Conservation (phyloP, 2,113 vertebrate species). For the Ceuthmochares aereus region DNA sequence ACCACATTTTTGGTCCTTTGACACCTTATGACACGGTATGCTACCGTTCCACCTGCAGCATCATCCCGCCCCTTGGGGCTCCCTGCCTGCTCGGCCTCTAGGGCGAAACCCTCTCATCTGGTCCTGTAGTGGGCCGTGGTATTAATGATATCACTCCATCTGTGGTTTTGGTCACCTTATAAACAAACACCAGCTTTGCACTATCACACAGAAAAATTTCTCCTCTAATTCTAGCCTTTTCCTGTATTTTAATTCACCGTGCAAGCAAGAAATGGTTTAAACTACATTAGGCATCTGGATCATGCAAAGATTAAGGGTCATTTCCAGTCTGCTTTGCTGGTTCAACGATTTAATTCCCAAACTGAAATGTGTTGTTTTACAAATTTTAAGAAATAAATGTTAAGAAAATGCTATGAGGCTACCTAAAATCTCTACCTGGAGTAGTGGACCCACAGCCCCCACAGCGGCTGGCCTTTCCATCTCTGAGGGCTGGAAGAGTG, state of each 20-base stretch:
- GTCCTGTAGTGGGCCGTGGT: rapidly evolving
- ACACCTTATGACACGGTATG: neutral
- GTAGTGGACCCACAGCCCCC: neutral
- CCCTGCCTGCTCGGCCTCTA: rapidly evolving
- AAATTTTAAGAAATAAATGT: neutral
- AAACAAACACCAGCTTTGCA: neutral
- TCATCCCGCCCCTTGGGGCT: neutral
- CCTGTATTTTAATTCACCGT: neutral
- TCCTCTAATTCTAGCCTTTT: neutral
- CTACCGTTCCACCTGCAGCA: neutral
- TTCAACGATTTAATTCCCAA: neutral
- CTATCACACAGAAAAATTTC: neutral
- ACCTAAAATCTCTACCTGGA: neutral
- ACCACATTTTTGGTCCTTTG: neutral
- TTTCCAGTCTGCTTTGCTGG: neutral
- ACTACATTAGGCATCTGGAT: neutral
- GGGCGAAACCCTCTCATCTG: neutral
- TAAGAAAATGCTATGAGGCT: neutral
- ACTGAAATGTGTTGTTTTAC: neutral
- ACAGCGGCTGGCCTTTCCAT: neutral
- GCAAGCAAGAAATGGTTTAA: neutral
- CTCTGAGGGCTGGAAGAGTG: neutral
- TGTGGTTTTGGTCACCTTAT: neutral
- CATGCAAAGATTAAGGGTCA: neutral
- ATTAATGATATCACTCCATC: neutral